phyloP scores from a whole-genome alignment of 2,113 vertebrate species.

The Barnardius zonarius region DNA sequence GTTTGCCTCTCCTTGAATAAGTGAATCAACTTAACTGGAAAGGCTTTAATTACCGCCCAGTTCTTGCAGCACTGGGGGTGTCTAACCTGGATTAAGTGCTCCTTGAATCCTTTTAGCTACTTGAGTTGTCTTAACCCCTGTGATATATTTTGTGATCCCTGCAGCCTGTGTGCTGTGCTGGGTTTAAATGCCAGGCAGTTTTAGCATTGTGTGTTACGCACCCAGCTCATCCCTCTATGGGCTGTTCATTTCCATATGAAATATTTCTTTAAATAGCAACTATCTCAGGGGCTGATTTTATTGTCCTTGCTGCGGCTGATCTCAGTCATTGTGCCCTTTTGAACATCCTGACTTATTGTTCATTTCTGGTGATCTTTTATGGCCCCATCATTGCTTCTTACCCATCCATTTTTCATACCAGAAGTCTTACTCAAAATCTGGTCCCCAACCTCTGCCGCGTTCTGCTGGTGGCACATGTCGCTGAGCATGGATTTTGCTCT shows the following conservation, averaged over 20 bases:
- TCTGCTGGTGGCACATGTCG: neutral
- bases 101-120: neutral
- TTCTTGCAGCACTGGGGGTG: neutral
- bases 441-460: neutral
- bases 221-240: neutral
- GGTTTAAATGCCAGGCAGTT: neutral
- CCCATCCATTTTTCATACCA: neutral
- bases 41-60: neutral
- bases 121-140: neutral
- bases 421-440: neutral
- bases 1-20: neutral
- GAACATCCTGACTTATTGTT: neutral
- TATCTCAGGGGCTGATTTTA: constrained; percentile 16
- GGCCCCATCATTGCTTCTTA: neutral
- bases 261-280: constrained; percentile 39
- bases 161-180: neutral
- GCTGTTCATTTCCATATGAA: constrained; percentile 46
- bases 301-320: constrained; percentile 13
- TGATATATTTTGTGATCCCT: neutral
- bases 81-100: neutral
- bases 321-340: neutral
- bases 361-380: neutral
- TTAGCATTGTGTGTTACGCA: neutral
- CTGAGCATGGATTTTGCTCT: neutral
- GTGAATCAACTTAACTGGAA: neutral